Evolutionary conservation across 2,797 vertebrate genomes (phyloP).

Genomic region (Gallinago solitaria): DNA sequence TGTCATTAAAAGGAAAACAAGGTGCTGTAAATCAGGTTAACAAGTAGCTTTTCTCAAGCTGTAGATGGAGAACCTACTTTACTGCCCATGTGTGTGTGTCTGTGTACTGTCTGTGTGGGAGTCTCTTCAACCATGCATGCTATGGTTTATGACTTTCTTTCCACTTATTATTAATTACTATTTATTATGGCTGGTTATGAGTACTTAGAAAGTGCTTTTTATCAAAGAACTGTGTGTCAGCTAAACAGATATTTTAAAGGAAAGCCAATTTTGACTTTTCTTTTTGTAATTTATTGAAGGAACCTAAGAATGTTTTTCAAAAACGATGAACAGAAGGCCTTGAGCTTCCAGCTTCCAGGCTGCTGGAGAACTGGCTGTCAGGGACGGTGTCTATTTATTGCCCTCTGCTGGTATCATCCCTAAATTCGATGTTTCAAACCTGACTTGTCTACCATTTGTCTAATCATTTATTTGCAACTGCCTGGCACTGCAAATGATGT

Average conservation of each 20-base stretch:
- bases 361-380: neutral
- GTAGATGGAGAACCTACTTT: neutral
- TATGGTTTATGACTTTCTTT: neutral
- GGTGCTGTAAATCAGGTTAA: neutral
- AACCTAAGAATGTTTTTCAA: neutral
- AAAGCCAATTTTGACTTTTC: neutral
- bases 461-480: neutral
- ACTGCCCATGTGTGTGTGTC: neutral
- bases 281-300: neutral
- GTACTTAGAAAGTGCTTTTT: neutral
- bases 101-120: neutral
- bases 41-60: neutral
- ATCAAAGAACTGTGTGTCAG: neutral
- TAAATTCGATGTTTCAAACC: neutral
- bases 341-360: neutral
- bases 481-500: neutral
- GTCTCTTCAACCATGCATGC: neutral
- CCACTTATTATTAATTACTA: neutral
- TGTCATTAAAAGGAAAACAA: neutral
- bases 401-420: constrained; percentile 30
- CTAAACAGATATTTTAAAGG: neutral
- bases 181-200: neutral
- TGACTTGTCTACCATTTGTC: neutral
- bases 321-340: neutral
- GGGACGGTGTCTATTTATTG: constrained; percentile 16